These are phyloP conservation scores for Balanococcus diminutus DNA, from an alignment of 2,888 invertebrate species.

Conservation along the genomic window DNA sequence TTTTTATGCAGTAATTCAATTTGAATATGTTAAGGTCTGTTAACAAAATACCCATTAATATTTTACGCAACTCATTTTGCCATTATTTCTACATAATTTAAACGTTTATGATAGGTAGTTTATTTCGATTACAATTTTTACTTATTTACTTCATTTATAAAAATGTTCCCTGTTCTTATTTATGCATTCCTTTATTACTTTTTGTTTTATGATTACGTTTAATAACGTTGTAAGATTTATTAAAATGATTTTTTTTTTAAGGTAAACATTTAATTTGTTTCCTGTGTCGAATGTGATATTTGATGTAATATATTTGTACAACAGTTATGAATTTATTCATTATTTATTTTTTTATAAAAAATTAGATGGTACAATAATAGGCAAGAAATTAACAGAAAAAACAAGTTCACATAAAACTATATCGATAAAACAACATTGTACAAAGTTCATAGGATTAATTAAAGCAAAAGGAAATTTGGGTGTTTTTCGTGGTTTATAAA, in stretches of 20 bases:
- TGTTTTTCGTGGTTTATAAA: neutral
- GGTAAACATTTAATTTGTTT: neutral
- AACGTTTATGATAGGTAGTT: neutral
- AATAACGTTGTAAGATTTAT: neutral
- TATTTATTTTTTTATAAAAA: neutral
- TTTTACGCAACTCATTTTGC: neutral
- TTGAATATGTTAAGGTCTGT: neutral
- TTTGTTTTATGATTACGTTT: neutral
- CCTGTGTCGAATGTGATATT: conserved; percentile 1
- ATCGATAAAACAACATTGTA: neutral
- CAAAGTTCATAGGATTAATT: neutral
- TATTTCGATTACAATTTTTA: neutral
- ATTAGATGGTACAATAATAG: neutral
- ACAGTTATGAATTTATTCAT: neutral
- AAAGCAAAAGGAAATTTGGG: neutral
- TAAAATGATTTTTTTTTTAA: neutral
- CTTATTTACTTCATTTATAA: neutral
- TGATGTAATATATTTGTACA: conserved; percentile 5
- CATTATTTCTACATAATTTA: neutral
- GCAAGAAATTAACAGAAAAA: neutral
- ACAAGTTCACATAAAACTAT: neutral
- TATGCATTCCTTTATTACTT: neutral
- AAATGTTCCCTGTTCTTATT: neutral
- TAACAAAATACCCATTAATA: neutral
- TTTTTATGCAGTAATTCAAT: neutral